A percentile compares a stretch with the other conserved stretches of the same genome.
These are phyloP conservation scores for Pantherophis guttatus DNA, from an alignment of 2,113 vertebrate genomes.

Conservation along the genomic window DNA sequence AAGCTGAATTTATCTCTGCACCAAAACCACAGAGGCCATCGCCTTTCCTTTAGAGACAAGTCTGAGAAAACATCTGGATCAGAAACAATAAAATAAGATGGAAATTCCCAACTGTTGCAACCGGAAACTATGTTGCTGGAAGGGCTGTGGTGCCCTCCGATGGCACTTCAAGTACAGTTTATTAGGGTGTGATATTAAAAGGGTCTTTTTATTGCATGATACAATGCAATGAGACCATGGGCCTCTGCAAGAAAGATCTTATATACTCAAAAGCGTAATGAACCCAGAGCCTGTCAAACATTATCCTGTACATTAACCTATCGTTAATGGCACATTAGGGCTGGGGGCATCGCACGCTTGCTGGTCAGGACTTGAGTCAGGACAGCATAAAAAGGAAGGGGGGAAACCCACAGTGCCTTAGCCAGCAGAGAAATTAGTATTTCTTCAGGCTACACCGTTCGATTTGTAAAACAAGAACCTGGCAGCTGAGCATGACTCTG, in stretches of 20 bases:
- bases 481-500: slow-evolving; percentile 30
- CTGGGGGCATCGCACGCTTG: slow-evolving; percentile 77
- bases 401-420: slow-evolving; percentile 59
- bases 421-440: slow-evolving; percentile 73
- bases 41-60: neutral
- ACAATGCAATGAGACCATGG: slow-evolving; percentile 79
- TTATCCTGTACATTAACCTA: slow-evolving; percentile 81
- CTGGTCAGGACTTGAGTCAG: slow-evolving; percentile 77
- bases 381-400: slow-evolving; percentile 58
- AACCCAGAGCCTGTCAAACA: slow-evolving; percentile 78
- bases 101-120: slow-evolving; percentile 71
- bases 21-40: neutral
- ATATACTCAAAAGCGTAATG: slow-evolving; percentile 80
- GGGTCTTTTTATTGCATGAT: slow-evolving; percentile 81
- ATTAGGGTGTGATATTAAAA: slow-evolving; percentile 80
- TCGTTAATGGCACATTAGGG: slow-evolving; percentile 81
- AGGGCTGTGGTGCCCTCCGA: slow-evolving; percentile 59
- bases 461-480: slow-evolving; percentile 59
- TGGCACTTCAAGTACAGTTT: slow-evolving; percentile 80
- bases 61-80: slow-evolving; percentile 6
- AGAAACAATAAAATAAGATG: slow-evolving; percentile 40
- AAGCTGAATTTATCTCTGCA: neutral
- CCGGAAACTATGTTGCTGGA: slow-evolving; percentile 31
- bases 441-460: slow-evolving; percentile 62
- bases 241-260: slow-evolving; percentile 78